phyloP scores from a whole-genome alignment of 2,113 vertebrate genomes.

The Ictalurus furcatus region DNA sequence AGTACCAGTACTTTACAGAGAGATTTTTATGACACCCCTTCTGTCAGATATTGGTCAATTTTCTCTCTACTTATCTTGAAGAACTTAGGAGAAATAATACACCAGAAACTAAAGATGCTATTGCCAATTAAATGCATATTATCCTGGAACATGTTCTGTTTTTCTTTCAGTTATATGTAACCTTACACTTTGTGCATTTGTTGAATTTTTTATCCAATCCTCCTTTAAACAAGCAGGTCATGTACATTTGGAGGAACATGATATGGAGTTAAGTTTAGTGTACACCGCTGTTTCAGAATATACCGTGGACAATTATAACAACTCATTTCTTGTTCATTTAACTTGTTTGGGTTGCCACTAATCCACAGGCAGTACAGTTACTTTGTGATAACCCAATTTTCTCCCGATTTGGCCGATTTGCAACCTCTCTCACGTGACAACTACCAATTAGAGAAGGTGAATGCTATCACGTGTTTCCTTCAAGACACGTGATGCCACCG shows the following conservation, averaged over 20 bases:
- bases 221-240: not conserved
- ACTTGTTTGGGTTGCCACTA: not conserved
- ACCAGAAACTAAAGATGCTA: slow-evolving; percentile 5
- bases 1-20: not conserved
- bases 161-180: not conserved
- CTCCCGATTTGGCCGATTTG: not conserved
- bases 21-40: not conserved
- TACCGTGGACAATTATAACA: not conserved
- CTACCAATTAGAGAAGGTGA: not conserved
- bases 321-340: not conserved
- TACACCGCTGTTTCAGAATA: not conserved
- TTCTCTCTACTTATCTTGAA: slow-evolving; percentile 1
- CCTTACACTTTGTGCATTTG: not conserved
- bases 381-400: not conserved
- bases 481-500: not conserved
- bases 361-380: not conserved
- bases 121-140: not conserved
- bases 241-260: not conserved
- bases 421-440: not conserved
- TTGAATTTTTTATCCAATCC: not conserved
- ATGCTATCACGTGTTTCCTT: not conserved
- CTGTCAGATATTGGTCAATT: not conserved
- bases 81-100: not conserved
- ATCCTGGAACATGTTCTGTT: not conserved
- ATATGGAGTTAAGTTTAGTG: not conserved